phyloP scores from a whole-genome alignment of 2,797 vertebrate species.

The Antennarius maculatus region DNA sequence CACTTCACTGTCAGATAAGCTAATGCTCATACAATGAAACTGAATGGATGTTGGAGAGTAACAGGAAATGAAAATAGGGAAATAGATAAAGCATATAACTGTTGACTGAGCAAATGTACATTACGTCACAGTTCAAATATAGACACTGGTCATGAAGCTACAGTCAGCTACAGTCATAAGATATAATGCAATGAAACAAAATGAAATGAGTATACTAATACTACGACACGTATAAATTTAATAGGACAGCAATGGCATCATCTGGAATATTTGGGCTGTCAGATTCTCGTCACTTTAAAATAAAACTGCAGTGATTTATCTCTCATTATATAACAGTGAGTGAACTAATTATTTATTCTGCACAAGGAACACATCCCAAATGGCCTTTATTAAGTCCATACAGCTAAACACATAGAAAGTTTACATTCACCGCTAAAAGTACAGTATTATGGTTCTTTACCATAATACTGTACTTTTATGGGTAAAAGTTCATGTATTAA shows the following conservation, averaged over 20 bases:
- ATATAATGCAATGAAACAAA: not conserved
- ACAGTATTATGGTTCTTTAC: too few relatives aligned
- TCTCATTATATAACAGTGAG: too few relatives aligned
- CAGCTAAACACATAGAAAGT: too few relatives aligned
- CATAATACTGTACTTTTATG: too few relatives aligned
- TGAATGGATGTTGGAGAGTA: constrained; percentile 54
- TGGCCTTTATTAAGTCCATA: too few relatives aligned
- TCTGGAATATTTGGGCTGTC: not conserved
- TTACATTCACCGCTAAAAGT: too few relatives aligned
- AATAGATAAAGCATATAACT: constrained; percentile 44
- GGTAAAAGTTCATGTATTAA: too few relatives aligned
- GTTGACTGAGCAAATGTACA: constrained; percentile 30
- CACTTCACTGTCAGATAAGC: constrained; percentile 40
- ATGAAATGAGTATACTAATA: not conserved
- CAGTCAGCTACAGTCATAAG: not conserved
- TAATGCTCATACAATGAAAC: constrained; percentile 47
- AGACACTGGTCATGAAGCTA: not conserved
- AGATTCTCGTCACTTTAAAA: not conserved
- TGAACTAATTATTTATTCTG: too few relatives aligned
- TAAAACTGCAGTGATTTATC: too few relatives aligned
- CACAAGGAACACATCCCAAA: too few relatives aligned
- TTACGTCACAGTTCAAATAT: not conserved
- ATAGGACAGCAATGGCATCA: not conserved
- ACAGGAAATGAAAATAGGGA: constrained; percentile 70
- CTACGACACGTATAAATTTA: not conserved